Evolutionary conservation across 2,888 invertebrate species (phyloP).

Genomic region (Tolmerus cingulatus): DNA sequence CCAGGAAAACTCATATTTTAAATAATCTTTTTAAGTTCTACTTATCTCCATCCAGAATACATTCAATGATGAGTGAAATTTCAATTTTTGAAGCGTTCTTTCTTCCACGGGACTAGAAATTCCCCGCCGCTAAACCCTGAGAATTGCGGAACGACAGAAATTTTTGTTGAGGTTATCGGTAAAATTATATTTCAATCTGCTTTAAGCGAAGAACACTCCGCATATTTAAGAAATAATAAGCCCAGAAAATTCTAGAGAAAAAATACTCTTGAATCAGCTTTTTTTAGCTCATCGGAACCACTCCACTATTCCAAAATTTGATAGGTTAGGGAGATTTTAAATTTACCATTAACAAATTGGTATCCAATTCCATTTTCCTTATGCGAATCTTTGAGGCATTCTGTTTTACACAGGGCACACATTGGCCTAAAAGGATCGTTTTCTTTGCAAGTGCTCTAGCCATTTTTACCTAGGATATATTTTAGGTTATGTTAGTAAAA

Average conservation of each 20-base stretch:
- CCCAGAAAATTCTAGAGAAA: neutral
- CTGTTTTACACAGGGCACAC: conserved; percentile 79
- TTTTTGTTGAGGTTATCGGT: no score
- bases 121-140: no score
- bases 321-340: conserved; percentile 50
- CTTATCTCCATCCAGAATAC: no score
- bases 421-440: conserved; percentile 75
- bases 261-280: neutral
- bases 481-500: neutral
- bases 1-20: no score
- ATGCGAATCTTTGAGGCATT: conserved; percentile 82
- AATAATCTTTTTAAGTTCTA: no score
- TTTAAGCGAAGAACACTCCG: no score
- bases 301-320: neutral
- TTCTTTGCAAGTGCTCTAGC: conserved; percentile 63
- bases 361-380: conserved; percentile 77
- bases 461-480: neutral
- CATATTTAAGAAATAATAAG: no score
- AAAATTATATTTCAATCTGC: no score
- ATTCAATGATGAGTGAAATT: no score
- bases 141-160: no score
- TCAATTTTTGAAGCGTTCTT: no score
- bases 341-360: conserved; percentile 78
- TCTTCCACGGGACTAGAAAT: no score
- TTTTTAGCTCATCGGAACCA: neutral